Conservation (phyloP, 2,113 vertebrate genomes). For the Cervus canadensis region DNA sequence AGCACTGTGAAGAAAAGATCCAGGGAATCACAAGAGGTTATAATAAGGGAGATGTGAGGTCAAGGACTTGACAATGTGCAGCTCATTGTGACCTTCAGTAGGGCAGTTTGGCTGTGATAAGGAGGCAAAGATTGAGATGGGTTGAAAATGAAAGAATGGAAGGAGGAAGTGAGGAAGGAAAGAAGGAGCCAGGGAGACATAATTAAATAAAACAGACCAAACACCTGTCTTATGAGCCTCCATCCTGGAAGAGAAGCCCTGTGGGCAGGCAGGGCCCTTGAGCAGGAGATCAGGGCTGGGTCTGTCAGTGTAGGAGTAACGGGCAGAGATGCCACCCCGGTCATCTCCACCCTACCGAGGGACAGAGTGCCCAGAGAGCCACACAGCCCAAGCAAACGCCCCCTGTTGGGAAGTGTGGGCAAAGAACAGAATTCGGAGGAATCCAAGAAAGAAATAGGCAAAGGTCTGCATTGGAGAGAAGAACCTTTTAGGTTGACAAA, state of each 20-base stretch:
- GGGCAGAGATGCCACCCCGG: accelerated
- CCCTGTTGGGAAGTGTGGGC: too few relatives aligned
- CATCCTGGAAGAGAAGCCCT: neutral
- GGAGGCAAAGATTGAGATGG: neutral
- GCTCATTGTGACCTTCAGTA: neutral
- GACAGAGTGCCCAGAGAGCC: neutral
- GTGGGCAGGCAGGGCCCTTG: neutral
- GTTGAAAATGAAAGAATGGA: neutral
- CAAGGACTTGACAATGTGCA: neutral
- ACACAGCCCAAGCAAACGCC: neutral
- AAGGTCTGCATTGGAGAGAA: neutral
- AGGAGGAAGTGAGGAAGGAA: neutral
- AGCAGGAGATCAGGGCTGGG: neutral
- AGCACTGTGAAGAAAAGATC: neutral
- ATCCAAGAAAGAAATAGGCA: neutral
- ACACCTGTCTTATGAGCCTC: neutral
- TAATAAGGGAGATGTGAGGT: neutral
- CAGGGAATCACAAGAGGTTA: neutral
- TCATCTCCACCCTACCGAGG: neutral
- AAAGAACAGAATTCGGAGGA: neutral
- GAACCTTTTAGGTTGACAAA: neutral
- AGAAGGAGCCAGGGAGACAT: neutral
- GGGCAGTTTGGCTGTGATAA: neutral
- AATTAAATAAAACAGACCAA: neutral
- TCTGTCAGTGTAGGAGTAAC: neutral